Conservation (phyloP, 2,113 vertebrate genomes). For the Mobula hypostoma region DNA sequence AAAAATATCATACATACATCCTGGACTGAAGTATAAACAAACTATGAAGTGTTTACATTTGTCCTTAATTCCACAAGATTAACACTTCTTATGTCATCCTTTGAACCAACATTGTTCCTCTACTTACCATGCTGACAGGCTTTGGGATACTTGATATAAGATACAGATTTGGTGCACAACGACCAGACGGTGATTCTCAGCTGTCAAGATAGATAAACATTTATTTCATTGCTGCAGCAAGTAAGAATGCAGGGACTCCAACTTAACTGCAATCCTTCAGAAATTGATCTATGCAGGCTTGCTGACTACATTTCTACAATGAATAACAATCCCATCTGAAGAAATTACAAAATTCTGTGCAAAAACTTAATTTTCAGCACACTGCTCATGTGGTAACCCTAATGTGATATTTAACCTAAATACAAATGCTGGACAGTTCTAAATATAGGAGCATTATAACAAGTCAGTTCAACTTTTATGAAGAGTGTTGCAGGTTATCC, state of each 20-base stretch:
- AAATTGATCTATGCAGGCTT: not conserved
- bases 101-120: not conserved
- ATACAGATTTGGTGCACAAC: conserved; percentile 90
- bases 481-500: not conserved
- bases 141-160: conserved; percentile 97
- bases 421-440: not conserved
- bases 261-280: not conserved
- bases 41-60: not conserved
- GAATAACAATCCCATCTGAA: not conserved
- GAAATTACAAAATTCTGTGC: not conserved
- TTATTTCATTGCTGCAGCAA: not conserved
- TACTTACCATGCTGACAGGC: conserved; percentile 86
- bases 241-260: not conserved
- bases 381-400: not conserved
- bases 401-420: not conserved
- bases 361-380: not conserved
- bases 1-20: not conserved
- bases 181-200: conserved; percentile 95
- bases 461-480: not conserved
- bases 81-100: not conserved
- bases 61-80: not conserved
- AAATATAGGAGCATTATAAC: not conserved
- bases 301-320: not conserved
- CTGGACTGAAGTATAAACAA: not conserved
- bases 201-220: conserved; percentile 53